Evolutionary conservation across 2,797 vertebrate species (phyloP), one percentile per base, ranked within the genome.

Genomic region (Thaleichthys pacificus): DNA sequence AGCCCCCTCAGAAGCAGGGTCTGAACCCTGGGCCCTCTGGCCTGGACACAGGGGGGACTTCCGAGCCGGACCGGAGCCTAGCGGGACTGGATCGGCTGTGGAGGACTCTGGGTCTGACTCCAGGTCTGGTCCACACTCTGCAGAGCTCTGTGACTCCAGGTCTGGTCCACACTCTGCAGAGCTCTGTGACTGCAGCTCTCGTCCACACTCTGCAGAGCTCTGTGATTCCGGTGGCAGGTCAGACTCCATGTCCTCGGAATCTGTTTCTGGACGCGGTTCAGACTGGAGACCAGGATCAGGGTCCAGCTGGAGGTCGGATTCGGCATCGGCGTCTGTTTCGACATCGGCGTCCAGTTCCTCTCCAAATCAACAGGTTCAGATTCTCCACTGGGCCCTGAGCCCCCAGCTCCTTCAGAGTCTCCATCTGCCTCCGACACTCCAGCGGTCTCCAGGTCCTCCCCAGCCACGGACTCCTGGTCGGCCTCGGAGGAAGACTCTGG

Each of bases 91-190:
- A 24, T 91, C 91, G 0, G 84, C 82, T 0, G 83, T 77, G 4
- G 22, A 42, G 54, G 80, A 78, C 38, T 93, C 91, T 0, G 72
- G 73, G n/a, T 94, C 92, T 0, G 91, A 92, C 42, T 91, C 91
- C 0, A 90, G 60, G 0, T 92, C 89, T 0, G 88, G 78, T 63
- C 93, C 92, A 0, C 89, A 92, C 67, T 90, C 91, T 15, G 62
- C 75, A 42, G 38, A 42, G 38, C 38, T 42, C 11, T 42, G 11
- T 0, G 91, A 92, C 42, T 91, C 91, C 0, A 90, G 60, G 0
- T 92, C 89, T 0, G 88, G 78, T 64, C 92, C 92, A 0, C 89
- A 92, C 67, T 90, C 91, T 15, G 62, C 75, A 47, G 42, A 47
- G 42, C 42, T 47, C 12, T 47, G 42, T 0, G 91, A 92, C 42